Base-by-base conservation (phyloP, 2,888 invertebrate species). In the Euspilapteryx auroguttella region DNA sequence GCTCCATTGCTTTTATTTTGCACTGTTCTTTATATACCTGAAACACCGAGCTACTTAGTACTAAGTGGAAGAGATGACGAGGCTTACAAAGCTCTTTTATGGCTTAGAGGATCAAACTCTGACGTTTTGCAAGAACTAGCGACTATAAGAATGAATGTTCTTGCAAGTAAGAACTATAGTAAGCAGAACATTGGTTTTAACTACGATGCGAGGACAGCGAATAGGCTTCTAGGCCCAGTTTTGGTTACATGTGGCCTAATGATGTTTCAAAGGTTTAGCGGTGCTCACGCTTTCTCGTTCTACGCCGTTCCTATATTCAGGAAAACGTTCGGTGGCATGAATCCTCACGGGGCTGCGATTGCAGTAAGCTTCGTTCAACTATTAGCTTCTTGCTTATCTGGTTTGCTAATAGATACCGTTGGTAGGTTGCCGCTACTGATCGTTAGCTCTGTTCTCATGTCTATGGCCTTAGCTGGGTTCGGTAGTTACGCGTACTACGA, bases 281-380 rank as follows among this genome's bases (percentile, higher is more conserved):
- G 91, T 9, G 90, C 89, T 20, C 89, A 89, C 43, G 87, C 89
- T 25, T 90, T 91, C 54, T 87, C 86, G 39, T 89, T 89, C 53
- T 91, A 91, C 58, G 89, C 89, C 26, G 92, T 91, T 8, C 84
- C 86, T 30, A 93, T 94, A 44, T 92, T 94, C 55, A 79, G 88
- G 37, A 86, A 87, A 56, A 92, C 93, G 12, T 87, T 89, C 37
- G 85, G 85, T 15, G 85, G 83, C 5, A 85, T 89, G 68, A 87
- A 89, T 48, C 89, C 90, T 4, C 89, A 90, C 41, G 82, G 85
- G 24, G 91, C 90, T 8, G 90, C 93, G 1, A 88, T 93, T 28
- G 86, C 90, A 27, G 88, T 93, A 4, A 91, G 89, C 5, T 83
- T 87, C 29, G 91, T 92, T 1, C 92, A 93, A 51, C 76, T 94